Conservation (phyloP, 1,140 invertebrate genomes). For the Drosophila prosaltans region DNA sequence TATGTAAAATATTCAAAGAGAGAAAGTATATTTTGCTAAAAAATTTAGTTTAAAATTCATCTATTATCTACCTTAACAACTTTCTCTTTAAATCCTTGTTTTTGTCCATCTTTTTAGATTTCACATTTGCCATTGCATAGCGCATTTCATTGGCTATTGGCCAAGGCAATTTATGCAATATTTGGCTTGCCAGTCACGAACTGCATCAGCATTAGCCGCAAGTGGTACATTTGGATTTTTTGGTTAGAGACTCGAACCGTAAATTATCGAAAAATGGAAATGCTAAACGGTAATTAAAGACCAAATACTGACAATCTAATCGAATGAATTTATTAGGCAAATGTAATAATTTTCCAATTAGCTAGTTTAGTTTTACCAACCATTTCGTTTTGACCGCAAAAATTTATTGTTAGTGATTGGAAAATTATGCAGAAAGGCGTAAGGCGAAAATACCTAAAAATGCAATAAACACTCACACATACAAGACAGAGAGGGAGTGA, state of each 20-base stretch:
- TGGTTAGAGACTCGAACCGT: conserved; percentile 31
- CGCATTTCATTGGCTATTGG: conserved; percentile 70
- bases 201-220: conserved; percentile 29
- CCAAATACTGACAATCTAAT: conserved; percentile 42
- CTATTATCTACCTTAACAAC: neutral
- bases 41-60: no score
- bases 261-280: conserved; percentile 56
- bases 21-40: no score
- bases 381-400: conserved; percentile 7
- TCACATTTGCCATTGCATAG: conserved; percentile 48
- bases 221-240: conserved; percentile 44
- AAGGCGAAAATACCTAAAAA: conserved; percentile 24
- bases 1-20: no score
- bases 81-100: neutral
- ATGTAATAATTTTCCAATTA: conserved; percentile 75
- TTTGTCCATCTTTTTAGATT: conserved; percentile 3
- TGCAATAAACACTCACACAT: neutral
- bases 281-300: conserved; percentile 73
- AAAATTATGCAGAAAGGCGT: conserved; percentile 75
- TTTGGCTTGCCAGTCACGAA: conserved; percentile 59
- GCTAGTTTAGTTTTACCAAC: conserved; percentile 38
- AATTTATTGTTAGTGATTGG: conserved; percentile 72
- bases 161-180: conserved; percentile 68
- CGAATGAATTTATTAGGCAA: conserved; percentile 37
- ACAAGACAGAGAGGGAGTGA: conserved; percentile 6